These are phyloP conservation scores for Silurus asotus DNA, from an alignment of 2,113 vertebrate species.

Conservation along the genomic window DNA sequence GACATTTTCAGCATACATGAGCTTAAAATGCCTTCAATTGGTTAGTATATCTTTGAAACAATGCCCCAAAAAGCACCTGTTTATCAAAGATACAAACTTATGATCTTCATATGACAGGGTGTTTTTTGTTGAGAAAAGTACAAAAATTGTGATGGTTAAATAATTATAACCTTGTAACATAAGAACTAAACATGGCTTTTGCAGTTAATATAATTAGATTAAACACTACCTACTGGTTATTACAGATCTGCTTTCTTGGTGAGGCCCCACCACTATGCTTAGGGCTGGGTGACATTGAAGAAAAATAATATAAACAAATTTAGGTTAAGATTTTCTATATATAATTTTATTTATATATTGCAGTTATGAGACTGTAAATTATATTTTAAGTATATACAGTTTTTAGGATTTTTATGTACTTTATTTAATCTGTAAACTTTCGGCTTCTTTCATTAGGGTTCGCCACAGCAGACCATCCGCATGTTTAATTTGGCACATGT, in stretches of 20 bases:
- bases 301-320: too few relatives aligned
- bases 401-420: too few relatives aligned
- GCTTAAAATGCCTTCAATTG: background rate
- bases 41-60: background rate
- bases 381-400: too few relatives aligned
- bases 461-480: too few relatives aligned
- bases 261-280: background rate
- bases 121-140: background rate
- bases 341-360: too few relatives aligned
- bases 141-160: background rate
- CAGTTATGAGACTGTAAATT: too few relatives aligned
- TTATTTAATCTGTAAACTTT: too few relatives aligned
- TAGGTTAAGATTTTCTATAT: too few relatives aligned
- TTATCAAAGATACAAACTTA: background rate
- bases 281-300: too few relatives aligned
- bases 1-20: background rate
- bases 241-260: background rate
- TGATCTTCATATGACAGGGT: background rate
- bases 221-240: background rate
- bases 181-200: background rate
- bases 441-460: too few relatives aligned
- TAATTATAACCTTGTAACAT: background rate
- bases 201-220: background rate
- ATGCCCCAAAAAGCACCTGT: background rate
- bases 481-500: too few relatives aligned